Percentiles rank a stretch among this genome's conserved stretches.
These are phyloP conservation scores for Margaritifera margaritifera DNA, from an alignment of 2,888 invertebrate genomes.

Conservation along the genomic window DNA sequence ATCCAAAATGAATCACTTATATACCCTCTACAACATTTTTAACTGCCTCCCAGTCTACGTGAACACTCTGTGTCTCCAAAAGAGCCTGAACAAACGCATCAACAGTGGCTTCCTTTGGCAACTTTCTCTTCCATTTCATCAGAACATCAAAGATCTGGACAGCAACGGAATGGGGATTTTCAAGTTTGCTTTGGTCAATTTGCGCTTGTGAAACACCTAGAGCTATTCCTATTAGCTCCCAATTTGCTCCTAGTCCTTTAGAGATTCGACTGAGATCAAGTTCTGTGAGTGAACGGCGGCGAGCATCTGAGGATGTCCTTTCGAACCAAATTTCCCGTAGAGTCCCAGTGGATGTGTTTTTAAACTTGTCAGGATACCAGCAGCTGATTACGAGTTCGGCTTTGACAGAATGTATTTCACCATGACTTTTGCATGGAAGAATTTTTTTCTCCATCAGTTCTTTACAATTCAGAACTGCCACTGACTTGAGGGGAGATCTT, in stretches of 20 bases:
- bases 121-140: slow-evolving; percentile 25
- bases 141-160: slow-evolving; percentile 38
- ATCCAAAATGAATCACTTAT: background rate
- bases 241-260: slow-evolving; percentile 35
- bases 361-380: slow-evolving; percentile 38
- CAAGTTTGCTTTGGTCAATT: slow-evolving; percentile 38
- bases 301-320: slow-evolving; percentile 13
- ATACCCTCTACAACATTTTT: slow-evolving; percentile 36
- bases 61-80: slow-evolving; percentile 17
- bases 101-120: slow-evolving; percentile 17
- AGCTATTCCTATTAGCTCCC: slow-evolving; percentile 36
- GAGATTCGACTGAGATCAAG: slow-evolving; percentile 35
- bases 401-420: slow-evolving; percentile 18
- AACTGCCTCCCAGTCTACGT: slow-evolving; percentile 32
- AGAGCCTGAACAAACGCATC: slow-evolving; percentile 26
- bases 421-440: slow-evolving; percentile 33
- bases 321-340: slow-evolving; percentile 28
- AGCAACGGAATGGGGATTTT: slow-evolving; percentile 32
- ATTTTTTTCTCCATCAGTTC: slow-evolving; percentile 30
- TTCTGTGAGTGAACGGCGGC: slow-evolving; percentile 20
- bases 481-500: slow-evolving; percentile 12
- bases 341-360: slow-evolving; percentile 8
- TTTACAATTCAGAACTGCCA: slow-evolving; percentile 27
- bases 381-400: slow-evolving; percentile 21
- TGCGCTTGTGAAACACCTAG: slow-evolving; percentile 28